Evolutionary conservation across 2,888 invertebrate species (phyloP).

Genomic region (Orthosia gracilis): DNA sequence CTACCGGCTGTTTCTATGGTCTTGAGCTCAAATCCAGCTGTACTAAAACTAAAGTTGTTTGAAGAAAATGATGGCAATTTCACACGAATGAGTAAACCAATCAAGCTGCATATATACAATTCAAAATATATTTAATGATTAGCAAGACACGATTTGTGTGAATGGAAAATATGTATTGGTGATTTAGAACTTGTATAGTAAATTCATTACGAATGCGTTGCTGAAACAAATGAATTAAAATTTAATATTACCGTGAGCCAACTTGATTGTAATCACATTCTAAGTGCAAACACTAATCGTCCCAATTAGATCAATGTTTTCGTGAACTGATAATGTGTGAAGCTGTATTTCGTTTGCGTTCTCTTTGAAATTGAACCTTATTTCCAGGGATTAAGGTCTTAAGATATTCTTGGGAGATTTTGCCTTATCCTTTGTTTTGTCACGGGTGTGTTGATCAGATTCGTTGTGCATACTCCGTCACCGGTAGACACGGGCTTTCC

Average conservation of each 20-base stretch:
- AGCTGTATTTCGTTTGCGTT: conserved; percentile 20
- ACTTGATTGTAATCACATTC: conserved; percentile 1
- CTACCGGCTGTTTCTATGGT: background rate
- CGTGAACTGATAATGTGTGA: conserved; percentile 14
- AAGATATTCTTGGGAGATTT: conserved; percentile 71
- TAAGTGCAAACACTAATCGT: conserved; percentile 2
- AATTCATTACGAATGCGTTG: conserved; percentile 9
- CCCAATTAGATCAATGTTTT: conserved; percentile 15
- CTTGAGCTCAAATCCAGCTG: background rate
- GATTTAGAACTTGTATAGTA: background rate
- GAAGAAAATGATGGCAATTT: background rate
- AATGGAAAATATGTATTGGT: conserved; percentile 2
- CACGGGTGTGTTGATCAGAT: conserved; percentile 90
- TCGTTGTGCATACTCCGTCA: conserved; percentile 91
- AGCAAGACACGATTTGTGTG: background rate
- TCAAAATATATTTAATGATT: conserved; percentile 4
- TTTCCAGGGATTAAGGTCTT: conserved; percentile 72
- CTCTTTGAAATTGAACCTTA: conserved; percentile 76
- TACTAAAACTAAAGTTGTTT: background rate
- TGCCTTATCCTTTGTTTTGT: conserved; percentile 85
- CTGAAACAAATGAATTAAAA: background rate
- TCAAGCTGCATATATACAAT: background rate
- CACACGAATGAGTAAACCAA: background rate
- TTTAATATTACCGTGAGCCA: background rate
- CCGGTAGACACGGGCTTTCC: conserved; percentile 91